phyloP scores from a whole-genome alignment of 2,888 invertebrate genomes.

The Apoda limacodes region DNA sequence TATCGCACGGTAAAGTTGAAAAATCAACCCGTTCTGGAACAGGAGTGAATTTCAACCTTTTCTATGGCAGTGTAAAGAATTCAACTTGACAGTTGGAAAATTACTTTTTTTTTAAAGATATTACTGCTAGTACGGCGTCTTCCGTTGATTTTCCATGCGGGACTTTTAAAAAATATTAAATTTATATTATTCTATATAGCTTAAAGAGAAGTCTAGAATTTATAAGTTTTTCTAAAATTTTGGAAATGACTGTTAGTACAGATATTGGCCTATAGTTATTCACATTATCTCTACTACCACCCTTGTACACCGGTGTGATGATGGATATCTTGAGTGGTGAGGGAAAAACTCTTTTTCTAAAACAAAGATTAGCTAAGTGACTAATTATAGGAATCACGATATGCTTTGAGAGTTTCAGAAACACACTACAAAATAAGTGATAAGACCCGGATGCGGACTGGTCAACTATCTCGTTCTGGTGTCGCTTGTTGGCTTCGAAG shows the following conservation, averaged over 20 bases:
- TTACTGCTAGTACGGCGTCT: constrained; percentile 4
- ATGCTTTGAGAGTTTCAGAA: not conserved
- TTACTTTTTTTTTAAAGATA: too few relatives aligned
- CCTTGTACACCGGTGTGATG: too few relatives aligned
- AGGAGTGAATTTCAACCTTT: too few relatives aligned
- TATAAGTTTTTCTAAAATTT: constrained; percentile 5
- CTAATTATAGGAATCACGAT: too few relatives aligned
- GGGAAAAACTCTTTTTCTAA: too few relatives aligned
- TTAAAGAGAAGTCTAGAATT: constrained; percentile 1
- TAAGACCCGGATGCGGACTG: constrained; percentile 45
- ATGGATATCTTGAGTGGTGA: too few relatives aligned
- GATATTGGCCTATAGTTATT: constrained; percentile 9
- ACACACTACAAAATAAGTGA: constrained; percentile 5
- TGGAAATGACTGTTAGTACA: constrained; percentile 1
- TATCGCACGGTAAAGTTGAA: too few relatives aligned
- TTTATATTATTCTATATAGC: constrained; percentile 4
- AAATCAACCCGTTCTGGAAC: too few relatives aligned
- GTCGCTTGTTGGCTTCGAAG: constrained; percentile 39
- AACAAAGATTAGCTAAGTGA: too few relatives aligned
- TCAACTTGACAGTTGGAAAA: too few relatives aligned
- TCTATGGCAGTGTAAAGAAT: too few relatives aligned
- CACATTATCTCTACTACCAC: not conserved
- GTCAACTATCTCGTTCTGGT: constrained; percentile 46
- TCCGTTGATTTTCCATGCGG: constrained; percentile 4
- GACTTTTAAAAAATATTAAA: constrained; percentile 3